Evolutionary conservation across 2,797 vertebrate genomes (phyloP), one percentile per base, ranked within the genome.

Genomic region (Cyclura pinguis): DNA sequence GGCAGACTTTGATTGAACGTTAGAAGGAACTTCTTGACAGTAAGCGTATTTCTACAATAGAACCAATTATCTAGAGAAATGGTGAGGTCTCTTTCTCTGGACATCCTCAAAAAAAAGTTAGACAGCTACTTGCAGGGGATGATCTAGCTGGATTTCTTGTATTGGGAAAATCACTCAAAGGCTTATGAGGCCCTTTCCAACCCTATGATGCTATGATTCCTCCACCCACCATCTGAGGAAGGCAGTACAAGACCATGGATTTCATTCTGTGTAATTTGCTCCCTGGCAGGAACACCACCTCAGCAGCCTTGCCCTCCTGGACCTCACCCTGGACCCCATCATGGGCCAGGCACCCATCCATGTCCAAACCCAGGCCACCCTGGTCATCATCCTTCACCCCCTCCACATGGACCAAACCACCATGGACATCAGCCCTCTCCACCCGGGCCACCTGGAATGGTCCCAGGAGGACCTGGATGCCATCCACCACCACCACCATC

Each of bases 261-360:
- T 52, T 50, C 18, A n/a, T 14, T 47, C 22, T 8, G 20, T 85
- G 80, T 35, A 47, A 80, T 55, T 85, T 67, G 38, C 4, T 35
- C 22, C 69, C 14, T 47, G 18, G 9, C 27, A 89, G 88, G 88
- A 69, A 38, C 42, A 42, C 74, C 83, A 42, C 76, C n/a, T 22
- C 83, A 55, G 35, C 74, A 88, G 52, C 35, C 52, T 42, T 74
- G 32, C 18, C 77, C 80, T 35, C 38, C 88, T 84, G 88, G 86
- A 55, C 47, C 74, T 64, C 13, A 69, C 8, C 42, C 27, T 35
- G 85, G 32, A 9, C 78, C 64, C 69, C 74, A 83, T 29, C 38
- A 82, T 55, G 55, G 82, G 6, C 82, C 47, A 57, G 72, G 88
- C 64, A 85, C 80, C 50, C 76, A 80, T 52, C 47, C 62, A 62